phyloP scores from a whole-genome alignment of 1,140 invertebrate species.

The Nasonia vitripennis region DNA sequence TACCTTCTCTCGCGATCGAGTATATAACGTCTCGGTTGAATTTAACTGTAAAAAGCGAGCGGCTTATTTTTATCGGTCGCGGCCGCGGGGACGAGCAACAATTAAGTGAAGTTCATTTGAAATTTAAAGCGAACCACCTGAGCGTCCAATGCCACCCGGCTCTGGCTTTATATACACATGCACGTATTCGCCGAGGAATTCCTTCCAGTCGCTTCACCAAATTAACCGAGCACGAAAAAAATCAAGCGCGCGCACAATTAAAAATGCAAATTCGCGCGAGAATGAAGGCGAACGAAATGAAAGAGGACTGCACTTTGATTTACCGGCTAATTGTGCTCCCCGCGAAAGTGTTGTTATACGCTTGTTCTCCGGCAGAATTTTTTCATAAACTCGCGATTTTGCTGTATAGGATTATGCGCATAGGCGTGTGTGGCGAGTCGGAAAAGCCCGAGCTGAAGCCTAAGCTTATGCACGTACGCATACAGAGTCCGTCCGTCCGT shows the following conservation, averaged over 20 bases:
- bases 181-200: background rate
- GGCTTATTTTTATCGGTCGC: background rate
- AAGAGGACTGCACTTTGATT: no score
- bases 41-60: background rate
- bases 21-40: no score
- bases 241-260: conserved; percentile 1
- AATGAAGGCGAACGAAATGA: no score
- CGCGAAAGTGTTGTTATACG: background rate
- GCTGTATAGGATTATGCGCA: background rate
- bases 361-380: background rate
- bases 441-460: background rate
- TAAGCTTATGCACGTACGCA: conserved; percentile 11
- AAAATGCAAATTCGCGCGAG: conserved; percentile 21
- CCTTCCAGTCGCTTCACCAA: conserved; percentile 9
- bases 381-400: no score
- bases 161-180: background rate
- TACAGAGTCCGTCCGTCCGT: background rate
- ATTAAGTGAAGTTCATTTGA: conserved; percentile 33
- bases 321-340: no score
- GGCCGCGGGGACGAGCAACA: background rate
- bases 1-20: no score
- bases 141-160: background rate
- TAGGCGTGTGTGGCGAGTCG: background rate
- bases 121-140: conserved; percentile 11
- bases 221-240: background rate